Evolutionary conservation across 2,113 vertebrate genomes (phyloP).

Genomic region (Caranx melampygus): DNA sequence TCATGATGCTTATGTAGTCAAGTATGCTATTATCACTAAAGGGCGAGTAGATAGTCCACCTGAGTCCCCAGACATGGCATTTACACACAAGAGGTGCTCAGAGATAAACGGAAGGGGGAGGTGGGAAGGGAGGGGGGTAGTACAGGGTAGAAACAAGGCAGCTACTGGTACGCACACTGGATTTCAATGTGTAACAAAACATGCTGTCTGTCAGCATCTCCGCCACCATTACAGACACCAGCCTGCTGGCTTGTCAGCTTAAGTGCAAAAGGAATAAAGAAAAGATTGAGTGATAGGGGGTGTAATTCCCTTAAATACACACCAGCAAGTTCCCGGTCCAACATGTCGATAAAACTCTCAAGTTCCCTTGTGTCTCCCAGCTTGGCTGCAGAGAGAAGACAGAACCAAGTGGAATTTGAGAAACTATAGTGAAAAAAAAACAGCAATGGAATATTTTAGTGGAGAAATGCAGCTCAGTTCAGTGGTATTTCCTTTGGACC

Average conservation of each 20-base stretch:
- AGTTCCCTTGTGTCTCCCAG: slow-evolving; percentile 95
- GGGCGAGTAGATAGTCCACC: slow-evolving; percentile 65
- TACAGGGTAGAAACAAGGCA: slow-evolving; percentile 33
- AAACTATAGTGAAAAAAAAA: slow-evolving; percentile 27
- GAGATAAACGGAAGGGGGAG: slow-evolving; percentile 57
- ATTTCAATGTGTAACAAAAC: slow-evolving; percentile 36
- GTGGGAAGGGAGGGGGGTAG: neutral
- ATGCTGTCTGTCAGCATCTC: slow-evolving; percentile 12
- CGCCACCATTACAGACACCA: slow-evolving; percentile 21
- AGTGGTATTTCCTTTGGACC: slow-evolving; percentile 78
- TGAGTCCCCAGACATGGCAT: slow-evolving; percentile 69
- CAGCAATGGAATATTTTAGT: slow-evolving; percentile 62
- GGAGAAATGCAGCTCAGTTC: slow-evolving; percentile 60
- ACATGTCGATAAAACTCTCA: slow-evolving; percentile 95
- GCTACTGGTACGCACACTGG: slow-evolving; percentile 7
- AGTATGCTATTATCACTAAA: slow-evolving; percentile 69
- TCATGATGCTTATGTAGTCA: slow-evolving; percentile 57
- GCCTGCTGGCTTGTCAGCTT: slow-evolving; percentile 36
- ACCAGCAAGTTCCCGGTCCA: slow-evolving; percentile 96
- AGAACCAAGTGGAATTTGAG: slow-evolving; percentile 54
- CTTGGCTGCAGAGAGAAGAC: slow-evolving; percentile 86
- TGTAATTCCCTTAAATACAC: slow-evolving; percentile 74
- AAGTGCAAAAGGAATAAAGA: slow-evolving; percentile 40
- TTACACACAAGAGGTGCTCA: slow-evolving; percentile 71
- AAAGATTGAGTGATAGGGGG: slow-evolving; percentile 42